phyloP scores from a whole-genome alignment of 1,140 invertebrate species.

The Temnothorax curvispinosus region DNA sequence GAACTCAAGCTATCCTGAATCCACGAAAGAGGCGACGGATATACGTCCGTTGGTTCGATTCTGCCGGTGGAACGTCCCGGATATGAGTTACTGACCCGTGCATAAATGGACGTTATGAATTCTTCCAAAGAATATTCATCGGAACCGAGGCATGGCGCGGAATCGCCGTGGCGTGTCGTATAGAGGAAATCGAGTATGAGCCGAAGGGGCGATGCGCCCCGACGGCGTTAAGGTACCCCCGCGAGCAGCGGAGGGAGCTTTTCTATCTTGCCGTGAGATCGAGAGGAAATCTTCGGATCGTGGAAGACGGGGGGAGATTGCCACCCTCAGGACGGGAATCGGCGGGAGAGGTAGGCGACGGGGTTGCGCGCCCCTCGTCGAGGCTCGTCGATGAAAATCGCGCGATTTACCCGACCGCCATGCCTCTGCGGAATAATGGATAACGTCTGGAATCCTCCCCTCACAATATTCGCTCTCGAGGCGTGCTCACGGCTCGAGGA shows the following conservation, averaged over 20 bases:
- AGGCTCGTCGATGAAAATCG: conserved; percentile 73
- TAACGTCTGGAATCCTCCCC: conserved; percentile 67
- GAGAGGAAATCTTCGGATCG: conserved; percentile 73
- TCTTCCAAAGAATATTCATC: conserved; percentile 72
- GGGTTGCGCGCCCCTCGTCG: conserved; percentile 12
- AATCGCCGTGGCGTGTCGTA: conserved; percentile 50
- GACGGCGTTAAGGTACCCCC: background rate
- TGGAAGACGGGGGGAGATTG: conserved; percentile 69
- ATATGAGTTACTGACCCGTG: conserved; percentile 75
- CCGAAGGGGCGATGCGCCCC: conserved; percentile 45
- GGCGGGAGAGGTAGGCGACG: background rate
- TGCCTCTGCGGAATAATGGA: conserved; percentile 72
- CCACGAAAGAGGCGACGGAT: conserved; percentile 26
- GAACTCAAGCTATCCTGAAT: conserved; percentile 7
- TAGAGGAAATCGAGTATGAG: conserved; percentile 73
- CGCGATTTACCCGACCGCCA: conserved; percentile 73
- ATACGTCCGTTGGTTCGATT: conserved; percentile 27
- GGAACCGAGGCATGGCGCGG: conserved; percentile 54
- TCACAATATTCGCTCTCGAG: conserved; percentile 64
- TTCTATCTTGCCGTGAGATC: conserved; percentile 72
- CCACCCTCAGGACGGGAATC: conserved; percentile 60
- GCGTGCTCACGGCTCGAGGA: background rate
- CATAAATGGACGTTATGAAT: conserved; percentile 78
- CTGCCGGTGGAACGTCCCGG: conserved; percentile 44
- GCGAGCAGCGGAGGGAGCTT: conserved; percentile 11